phyloP scores from a whole-genome alignment of 2,888 invertebrate genomes.

The Drosophila infuscata region DNA sequence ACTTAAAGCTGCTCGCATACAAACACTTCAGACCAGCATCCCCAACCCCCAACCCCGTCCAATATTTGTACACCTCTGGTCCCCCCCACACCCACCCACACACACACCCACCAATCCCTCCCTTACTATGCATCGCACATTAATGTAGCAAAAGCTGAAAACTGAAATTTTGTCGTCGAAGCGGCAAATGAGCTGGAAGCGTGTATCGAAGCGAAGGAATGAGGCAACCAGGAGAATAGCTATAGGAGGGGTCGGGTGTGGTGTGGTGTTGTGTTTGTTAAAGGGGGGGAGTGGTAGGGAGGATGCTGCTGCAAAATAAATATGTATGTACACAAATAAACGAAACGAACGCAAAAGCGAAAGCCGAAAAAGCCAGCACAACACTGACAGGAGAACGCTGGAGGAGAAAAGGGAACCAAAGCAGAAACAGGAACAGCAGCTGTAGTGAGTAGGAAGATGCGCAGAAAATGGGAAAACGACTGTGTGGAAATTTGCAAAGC shows the following conservation, averaged over 20 bases:
- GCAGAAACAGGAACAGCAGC: conserved; percentile 2
- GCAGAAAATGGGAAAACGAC: conserved; percentile 51
- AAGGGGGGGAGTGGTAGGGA: conserved; percentile 9
- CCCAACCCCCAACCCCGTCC: background rate
- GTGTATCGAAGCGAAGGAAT: conserved; percentile 52
- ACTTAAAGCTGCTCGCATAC: conserved; percentile 71
- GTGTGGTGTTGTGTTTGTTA: background rate
- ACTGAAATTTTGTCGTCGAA: conserved; percentile 79
- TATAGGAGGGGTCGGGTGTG: background rate
- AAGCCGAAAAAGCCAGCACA: conserved; percentile 49
- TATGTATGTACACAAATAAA: conserved; percentile 69
- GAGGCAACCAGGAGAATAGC: background rate
- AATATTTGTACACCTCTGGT: conserved; percentile 54
- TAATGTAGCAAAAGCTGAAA: conserved; percentile 64
- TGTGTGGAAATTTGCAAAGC: conserved; percentile 69
- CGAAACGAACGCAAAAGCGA: conserved; percentile 53
- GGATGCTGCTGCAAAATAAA: conserved; percentile 69
- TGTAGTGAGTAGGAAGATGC: conserved; percentile 32
- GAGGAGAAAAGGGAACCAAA: conserved; percentile 1
- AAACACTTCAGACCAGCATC: conserved; percentile 48
- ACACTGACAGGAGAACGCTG: conserved; percentile 21
- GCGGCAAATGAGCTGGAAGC: conserved; percentile 80
- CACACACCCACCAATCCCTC: background rate
- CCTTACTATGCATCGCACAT: conserved; percentile 44
- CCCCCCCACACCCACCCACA: conserved; percentile 2